Base-by-base conservation (phyloP, 2,888 invertebrate genomes). In the Drosophila engyochracea region DNA sequence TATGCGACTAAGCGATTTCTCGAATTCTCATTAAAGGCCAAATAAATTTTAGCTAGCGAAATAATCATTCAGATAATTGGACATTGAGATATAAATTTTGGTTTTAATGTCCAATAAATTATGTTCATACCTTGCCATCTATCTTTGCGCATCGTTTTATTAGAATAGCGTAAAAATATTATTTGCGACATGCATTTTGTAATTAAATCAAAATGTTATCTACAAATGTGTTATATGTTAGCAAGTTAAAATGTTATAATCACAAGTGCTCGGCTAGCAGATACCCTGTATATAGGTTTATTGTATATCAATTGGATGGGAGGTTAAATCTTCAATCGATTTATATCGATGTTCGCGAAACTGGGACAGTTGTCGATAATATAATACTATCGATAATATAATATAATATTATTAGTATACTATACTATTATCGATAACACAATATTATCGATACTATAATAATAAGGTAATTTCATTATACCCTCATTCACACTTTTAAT, bases 21-120 rank as follows among this genome's bases (percentile, higher is more conserved):
- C n/a, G 16, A 68, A 55, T 30, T 39, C 39, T 35, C 35, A 28
- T 35, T 30, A 52, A 37, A 28, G 25, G 47, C 47, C 25, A 47
- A 22, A 16, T 31, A 41, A 39, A 39, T 25, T 25, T 47, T 16
- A 47, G 47, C 22, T 4, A 9, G 47, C 14, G 22, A 10, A 22
- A 47, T 47, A 25, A 25, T 25, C 16, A 47, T 47, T 47, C 47
- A 25, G 47, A 16, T 47, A 47, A 47, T 47, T 47, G 25, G 4
- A 9, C 1, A 25, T 25, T 16, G 25, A 25, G 47, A 25, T 47
- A 25, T 47, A 25, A 16, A 25, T 47, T 47, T 25, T 25, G 47
- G 47, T 22, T 47, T 47, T 47, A 47, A 16, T 47, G 47, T 7
- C 7, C 4, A 16, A 25, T 47, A 47, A 47, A 47, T 47, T 25